These are phyloP conservation scores for Meloe dianella DNA, from an alignment of 2,888 invertebrate genomes.

Conservation along the genomic window DNA sequence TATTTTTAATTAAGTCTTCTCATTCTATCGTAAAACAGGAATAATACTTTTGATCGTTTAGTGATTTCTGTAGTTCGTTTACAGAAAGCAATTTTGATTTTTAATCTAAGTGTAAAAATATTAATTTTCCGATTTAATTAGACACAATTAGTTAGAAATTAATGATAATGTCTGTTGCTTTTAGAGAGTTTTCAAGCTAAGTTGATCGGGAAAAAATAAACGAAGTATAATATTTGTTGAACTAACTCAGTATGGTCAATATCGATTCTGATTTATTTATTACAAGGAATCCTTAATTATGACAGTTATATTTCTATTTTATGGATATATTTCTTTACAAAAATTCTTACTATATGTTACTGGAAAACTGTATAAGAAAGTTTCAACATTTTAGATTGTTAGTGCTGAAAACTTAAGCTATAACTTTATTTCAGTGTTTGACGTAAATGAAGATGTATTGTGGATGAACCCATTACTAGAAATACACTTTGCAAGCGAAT, in stretches of 20 bases:
- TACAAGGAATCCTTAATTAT: constrained; percentile 16
- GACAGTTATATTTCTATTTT: constrained; percentile 32
- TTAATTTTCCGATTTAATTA: neutral
- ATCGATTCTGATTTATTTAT: neutral
- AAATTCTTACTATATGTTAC: constrained; percentile 26
- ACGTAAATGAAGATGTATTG: constrained; percentile 58
- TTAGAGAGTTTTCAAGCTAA: too few species aligned
- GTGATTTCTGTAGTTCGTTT: neutral
- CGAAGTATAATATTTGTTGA: too few species aligned
- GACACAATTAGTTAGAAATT: neutral
- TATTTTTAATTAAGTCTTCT: neutral
- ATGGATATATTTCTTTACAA: constrained; percentile 25
- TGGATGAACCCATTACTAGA: constrained; percentile 52
- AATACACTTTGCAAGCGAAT: constrained; percentile 47
- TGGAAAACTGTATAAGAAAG: constrained; percentile 25
- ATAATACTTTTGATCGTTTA: neutral
- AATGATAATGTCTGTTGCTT: too few species aligned
- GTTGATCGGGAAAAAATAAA: too few species aligned
- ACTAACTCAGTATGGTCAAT: too few species aligned
- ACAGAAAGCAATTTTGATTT: neutral
- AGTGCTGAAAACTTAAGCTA: constrained; percentile 54
- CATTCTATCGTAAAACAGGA: neutral
- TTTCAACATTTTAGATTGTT: constrained; percentile 30
- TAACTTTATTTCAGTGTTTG: constrained; percentile 58
- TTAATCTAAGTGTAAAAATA: neutral